These are phyloP conservation scores for Columba janthina DNA, from an alignment of 2,113 vertebrate genomes.

Conservation along the genomic window DNA sequence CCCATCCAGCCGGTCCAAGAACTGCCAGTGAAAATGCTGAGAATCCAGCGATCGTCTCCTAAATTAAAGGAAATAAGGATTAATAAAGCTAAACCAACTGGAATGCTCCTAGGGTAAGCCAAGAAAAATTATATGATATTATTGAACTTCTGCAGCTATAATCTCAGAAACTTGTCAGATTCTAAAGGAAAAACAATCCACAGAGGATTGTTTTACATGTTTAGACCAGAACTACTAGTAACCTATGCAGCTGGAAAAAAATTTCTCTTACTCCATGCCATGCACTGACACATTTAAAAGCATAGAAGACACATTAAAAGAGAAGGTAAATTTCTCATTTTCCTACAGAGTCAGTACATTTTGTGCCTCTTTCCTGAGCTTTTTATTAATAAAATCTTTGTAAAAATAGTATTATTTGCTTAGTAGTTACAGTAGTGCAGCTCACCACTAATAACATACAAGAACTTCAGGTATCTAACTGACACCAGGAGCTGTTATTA, in stretches of 20 bases:
- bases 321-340: neutral
- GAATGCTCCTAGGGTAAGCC: neutral
- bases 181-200: constrained; percentile 1
- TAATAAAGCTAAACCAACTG: constrained; percentile 1
- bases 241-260: neutral
- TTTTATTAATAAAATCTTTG: neutral
- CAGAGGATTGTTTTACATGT: neutral
- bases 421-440: neutral
- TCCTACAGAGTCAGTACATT: neutral
- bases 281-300: neutral
- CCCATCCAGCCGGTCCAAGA: constrained; percentile 81
- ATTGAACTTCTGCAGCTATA: neutral
- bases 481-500: neutral
- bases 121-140: neutral
- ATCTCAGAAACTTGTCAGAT: neutral
- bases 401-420: neutral
- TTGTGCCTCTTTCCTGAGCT: neutral
- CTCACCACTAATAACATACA: neutral
- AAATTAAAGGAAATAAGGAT: constrained; percentile 41
- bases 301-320: neutral
- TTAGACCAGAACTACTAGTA: neutral
- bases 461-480: neutral
- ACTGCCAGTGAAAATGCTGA: constrained; percentile 75
- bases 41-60: constrained; percentile 78
- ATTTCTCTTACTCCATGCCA: neutral